Percentiles rank a stretch among this genome's conserved stretches.
These are phyloP conservation scores for Marronus borbonicus DNA, from an alignment of 2,888 invertebrate species.

Conservation along the genomic window DNA sequence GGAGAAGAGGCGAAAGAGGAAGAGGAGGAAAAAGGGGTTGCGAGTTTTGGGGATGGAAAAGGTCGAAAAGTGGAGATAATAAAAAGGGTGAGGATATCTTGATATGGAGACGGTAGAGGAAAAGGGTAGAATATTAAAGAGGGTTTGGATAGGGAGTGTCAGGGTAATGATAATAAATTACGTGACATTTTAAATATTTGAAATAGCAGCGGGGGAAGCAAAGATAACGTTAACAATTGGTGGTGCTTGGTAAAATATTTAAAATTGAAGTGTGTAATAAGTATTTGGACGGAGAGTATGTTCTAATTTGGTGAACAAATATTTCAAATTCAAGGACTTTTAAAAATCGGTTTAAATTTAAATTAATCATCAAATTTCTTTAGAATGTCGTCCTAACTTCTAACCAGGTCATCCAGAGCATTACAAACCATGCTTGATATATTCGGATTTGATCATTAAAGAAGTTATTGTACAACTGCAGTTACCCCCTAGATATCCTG, in stretches of 20 bases:
- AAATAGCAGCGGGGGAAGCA: not conserved
- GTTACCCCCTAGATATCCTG: too few species aligned
- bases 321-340: too few species aligned
- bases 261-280: too few species aligned
- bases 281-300: too few species aligned
- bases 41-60: not conserved
- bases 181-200: conserved; percentile 16
- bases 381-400: too few species aligned
- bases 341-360: too few species aligned
- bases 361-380: too few species aligned
- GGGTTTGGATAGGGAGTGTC: conserved; percentile 30
- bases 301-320: too few species aligned
- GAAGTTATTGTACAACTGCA: too few species aligned
- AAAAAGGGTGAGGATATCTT: conserved; percentile 6
- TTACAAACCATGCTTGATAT: too few species aligned
- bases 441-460: too few species aligned
- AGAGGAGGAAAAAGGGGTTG: not conserved
- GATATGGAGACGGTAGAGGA: not conserved
- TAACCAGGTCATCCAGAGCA: too few species aligned
- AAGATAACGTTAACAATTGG: not conserved
- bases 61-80: not conserved
- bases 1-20: not conserved
- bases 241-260: not conserved
- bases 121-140: conserved; percentile 31
- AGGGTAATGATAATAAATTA: conserved; percentile 41